Base-by-base conservation (phyloP, 2,888 invertebrate species). In the Priocnemis perturbator region DNA sequence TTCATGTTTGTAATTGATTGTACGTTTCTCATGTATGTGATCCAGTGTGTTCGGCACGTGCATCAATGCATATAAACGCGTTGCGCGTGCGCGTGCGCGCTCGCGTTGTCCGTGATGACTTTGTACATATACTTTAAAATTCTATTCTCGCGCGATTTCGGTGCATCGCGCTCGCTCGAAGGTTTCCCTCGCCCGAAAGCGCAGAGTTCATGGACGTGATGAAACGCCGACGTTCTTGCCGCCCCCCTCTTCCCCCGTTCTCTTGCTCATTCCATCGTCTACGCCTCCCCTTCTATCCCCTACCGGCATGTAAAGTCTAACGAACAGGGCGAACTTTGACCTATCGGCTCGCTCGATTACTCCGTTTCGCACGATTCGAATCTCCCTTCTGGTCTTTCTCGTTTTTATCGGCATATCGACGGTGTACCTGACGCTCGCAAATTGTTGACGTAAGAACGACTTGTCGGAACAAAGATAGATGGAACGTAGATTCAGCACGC, bases 121-220 rank as follows among this genome's bases (percentile, higher is more conserved):
- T 70, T 71, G 73, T 77, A 73, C 76, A 76, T 69, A 63, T 37
- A 37, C 37, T 63, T 57, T 63, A 63, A 63, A 63, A 63, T 20
- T 44, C 48, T 61, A 26, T 30, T 61, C 59, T 57, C 56, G 20
- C 47, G 19, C 44, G 44, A 64, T 52, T 64, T 64, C 52, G 50
- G 45, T 64, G 56, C 63, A 57, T 20, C 15, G 58, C 21, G 30
- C 5, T 44, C 14, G 19, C 17, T n/a, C 26, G 30, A 26, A 56
- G n/a, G 15, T 23, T 72, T 67, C 61, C 67, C 63, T 58, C 71
- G 65, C 20, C 71, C 53, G 66, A 72, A 72, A 77, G 71, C 77
- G 67, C 75, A 64, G 71, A 77, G 70, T 77, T 70, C 66, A 77
- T 72, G 75, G 73, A 75, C 73, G 73, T 74, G 73, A 77, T 73